Conservation (phyloP, 1,140 invertebrate genomes). For the Scaptomyza pallida region DNA sequence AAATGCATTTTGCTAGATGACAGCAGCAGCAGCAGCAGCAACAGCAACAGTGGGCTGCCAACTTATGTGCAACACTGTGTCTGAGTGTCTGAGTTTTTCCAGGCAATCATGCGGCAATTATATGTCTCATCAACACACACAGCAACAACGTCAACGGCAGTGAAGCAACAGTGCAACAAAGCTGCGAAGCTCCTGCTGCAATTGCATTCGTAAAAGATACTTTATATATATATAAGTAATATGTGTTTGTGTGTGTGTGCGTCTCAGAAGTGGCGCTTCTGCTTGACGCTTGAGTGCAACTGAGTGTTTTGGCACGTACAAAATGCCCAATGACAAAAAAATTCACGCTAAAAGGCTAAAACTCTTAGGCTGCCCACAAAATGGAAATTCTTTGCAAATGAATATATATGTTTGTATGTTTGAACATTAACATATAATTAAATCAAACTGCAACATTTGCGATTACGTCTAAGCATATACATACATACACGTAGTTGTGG, state of each 20-base stretch:
- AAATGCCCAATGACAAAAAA: too few relatives aligned
- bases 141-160: background rate
- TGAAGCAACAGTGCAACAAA: too few relatives aligned
- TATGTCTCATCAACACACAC: conserved; percentile 14
- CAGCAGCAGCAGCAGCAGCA: too few relatives aligned
- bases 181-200: too few relatives aligned
- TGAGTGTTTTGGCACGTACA: conserved; percentile 12
- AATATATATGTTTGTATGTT: too few relatives aligned
- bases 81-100: conserved; percentile 9
- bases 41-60: background rate
- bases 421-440: background rate
- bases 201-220: too few relatives aligned
- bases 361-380: too few relatives aligned
- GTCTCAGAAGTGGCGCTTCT: conserved; percentile 10
- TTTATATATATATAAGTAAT: too few relatives aligned
- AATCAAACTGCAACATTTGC: conserved; percentile 4
- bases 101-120: conserved; percentile 34
- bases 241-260: background rate
- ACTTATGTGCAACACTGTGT: conserved; percentile 23
- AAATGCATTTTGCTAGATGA: conserved; percentile 3
- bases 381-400: background rate
- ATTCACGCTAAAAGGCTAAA: too few relatives aligned
- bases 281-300: conserved; percentile 14
- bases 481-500: too few relatives aligned
- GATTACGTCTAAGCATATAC: background rate